Evolutionary conservation across 2,113 vertebrate species (phyloP).

Genomic region (Seriola aureovittata): DNA sequence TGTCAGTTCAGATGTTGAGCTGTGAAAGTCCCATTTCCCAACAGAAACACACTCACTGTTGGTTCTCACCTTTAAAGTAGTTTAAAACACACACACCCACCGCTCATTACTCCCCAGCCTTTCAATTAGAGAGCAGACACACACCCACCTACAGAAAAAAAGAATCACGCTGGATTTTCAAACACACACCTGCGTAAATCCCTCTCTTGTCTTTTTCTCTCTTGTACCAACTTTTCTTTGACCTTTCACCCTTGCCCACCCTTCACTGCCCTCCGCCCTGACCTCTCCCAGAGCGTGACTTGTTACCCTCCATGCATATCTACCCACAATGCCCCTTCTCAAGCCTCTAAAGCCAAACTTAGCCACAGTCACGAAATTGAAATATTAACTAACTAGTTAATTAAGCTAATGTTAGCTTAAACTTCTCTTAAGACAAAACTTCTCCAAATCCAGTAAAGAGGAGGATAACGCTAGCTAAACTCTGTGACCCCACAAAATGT

Average conservation of each 20-base stretch:
- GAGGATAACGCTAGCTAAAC: too few species aligned
- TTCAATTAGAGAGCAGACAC: conserved; percentile 41
- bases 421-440: too few species aligned
- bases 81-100: too few species aligned
- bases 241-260: conserved; percentile 25
- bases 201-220: not conserved
- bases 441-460: too few species aligned
- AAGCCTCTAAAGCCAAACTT: too few species aligned
- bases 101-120: conserved; percentile 6
- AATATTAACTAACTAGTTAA: too few species aligned
- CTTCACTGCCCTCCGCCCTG: not conserved
- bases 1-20: too few species aligned
- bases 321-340: not conserved
- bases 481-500: too few species aligned
- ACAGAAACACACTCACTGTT: not conserved
- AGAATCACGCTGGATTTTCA: conserved; percentile 5
- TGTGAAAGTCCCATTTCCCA: not conserved
- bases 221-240: not conserved
- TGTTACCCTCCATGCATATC: not conserved
- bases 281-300: not conserved
- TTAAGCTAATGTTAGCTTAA: too few species aligned
- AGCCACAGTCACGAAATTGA: too few species aligned
- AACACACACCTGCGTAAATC: conserved; percentile 20
- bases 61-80: conserved; percentile 20
- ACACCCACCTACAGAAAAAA: conserved; percentile 11